Percentiles rank a stretch among this genome's conserved stretches.
These are phyloP conservation scores for Byasa hedistus DNA, from an alignment of 2,888 invertebrate species.

Conservation along the genomic window DNA sequence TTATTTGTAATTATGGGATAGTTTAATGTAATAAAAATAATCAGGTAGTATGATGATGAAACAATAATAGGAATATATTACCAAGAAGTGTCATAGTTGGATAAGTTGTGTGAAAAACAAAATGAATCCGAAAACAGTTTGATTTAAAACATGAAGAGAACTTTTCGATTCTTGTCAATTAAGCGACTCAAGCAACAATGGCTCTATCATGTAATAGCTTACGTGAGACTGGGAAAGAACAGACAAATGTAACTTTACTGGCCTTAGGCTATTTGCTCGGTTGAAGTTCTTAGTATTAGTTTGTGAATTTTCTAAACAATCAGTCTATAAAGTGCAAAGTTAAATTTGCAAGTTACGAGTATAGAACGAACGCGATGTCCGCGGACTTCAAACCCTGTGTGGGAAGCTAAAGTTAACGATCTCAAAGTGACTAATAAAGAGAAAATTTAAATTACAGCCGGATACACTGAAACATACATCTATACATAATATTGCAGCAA, in stretches of 20 bases:
- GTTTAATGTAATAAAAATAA: too few relatives aligned
- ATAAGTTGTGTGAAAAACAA: too few relatives aligned
- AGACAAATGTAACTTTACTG: slow-evolving; percentile 8
- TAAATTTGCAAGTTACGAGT: slow-evolving; percentile 14
- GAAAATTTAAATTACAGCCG: slow-evolving; percentile 30
- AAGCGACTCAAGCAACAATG: slow-evolving; percentile 47
- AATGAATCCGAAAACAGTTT: background rate
- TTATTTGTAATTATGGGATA: too few relatives aligned
- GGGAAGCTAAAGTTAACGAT: slow-evolving; percentile 51
- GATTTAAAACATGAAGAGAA: background rate
- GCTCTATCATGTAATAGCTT: slow-evolving; percentile 49
- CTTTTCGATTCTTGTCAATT: slow-evolving; percentile 29
- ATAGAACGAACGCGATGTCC: slow-evolving; percentile 25
- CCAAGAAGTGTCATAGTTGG: background rate
- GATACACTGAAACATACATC: slow-evolving; percentile 9
- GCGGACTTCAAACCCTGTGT: slow-evolving; percentile 37
- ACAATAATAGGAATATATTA: too few relatives aligned
- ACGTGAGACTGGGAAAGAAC: slow-evolving; percentile 57
- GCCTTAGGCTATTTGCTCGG: background rate
- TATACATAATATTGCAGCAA: too few relatives aligned
- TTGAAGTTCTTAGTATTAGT: slow-evolving; percentile 3
- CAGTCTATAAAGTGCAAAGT: slow-evolving; percentile 10
- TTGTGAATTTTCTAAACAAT: slow-evolving; percentile 2
- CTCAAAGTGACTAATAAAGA: slow-evolving; percentile 27
- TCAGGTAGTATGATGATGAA: too few relatives aligned